phyloP scores from a whole-genome alignment of 2,797 vertebrate species.

The Anas capensis region DNA sequence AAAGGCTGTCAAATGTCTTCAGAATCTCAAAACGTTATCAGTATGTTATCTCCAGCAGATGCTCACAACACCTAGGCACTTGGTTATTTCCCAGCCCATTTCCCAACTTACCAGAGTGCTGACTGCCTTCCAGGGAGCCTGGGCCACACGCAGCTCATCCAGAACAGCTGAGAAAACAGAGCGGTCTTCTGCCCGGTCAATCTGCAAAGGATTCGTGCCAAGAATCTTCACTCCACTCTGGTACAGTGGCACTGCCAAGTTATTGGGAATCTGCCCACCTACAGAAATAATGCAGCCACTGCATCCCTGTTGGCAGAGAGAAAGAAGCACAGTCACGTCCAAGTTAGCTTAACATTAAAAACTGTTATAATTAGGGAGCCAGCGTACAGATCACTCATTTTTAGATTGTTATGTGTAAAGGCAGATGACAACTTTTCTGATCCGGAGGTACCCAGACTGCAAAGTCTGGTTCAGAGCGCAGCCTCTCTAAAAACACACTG shows the following conservation, averaged over 20 bases:
- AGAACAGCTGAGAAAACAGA: constrained; percentile 90
- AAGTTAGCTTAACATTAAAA: not conserved
- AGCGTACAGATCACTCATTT: not conserved
- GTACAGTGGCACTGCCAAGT: constrained; percentile 90
- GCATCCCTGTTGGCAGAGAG: constrained; percentile 82
- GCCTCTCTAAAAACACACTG: not conserved
- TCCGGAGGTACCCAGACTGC: not conserved
- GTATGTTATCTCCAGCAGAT: not conserved
- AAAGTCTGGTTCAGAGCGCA: not conserved
- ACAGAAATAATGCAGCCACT: constrained; percentile 94
- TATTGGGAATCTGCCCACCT: constrained; percentile 96
- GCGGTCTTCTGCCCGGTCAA: constrained; percentile 91
- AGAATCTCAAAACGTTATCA: not conserved
- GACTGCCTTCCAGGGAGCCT: constrained; percentile 94
- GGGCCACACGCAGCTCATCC: constrained; percentile 89
- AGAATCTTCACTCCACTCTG: constrained; percentile 90
- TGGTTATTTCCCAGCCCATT: not conserved
- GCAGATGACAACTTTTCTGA: not conserved
- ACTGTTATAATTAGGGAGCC: not conserved
- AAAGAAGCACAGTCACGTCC: not conserved
- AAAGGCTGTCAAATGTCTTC: not conserved
- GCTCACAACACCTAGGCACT: not conserved
- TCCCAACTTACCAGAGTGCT: constrained; percentile 85
- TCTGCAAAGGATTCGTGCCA: constrained; percentile 91
- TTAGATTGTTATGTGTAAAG: not conserved